Base-by-base conservation (phyloP, 2,888 invertebrate genomes). In the Dicyrtoma fusca region DNA sequence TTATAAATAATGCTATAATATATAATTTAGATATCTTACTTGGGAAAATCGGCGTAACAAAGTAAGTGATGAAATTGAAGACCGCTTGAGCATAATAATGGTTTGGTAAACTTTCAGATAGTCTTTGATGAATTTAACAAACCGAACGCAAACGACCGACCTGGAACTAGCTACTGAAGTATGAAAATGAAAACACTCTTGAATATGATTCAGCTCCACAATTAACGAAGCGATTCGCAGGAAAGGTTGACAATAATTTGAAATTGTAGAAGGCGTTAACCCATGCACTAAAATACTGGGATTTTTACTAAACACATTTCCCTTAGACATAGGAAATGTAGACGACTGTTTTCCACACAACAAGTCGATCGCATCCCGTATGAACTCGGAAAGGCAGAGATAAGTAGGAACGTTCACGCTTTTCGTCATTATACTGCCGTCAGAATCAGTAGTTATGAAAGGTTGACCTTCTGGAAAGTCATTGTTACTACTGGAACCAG, bases 71-170 rank as follows among this genome's bases (percentile, higher is more conserved):
- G 19, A 23, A 42, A 80, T 74, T 5, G 69, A 68, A 1, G 64
- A 3, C 6, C 74, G 66, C 25, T 76, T 77, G 3, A 80, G 23
- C 79, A 80, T 78, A 23, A 80, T 45, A 11, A 73, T 68, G 8
- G 77, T 78, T 25, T 79, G 73, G 59, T 77, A 79, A 11, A 77
- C 53, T 47, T 75, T 75, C 13, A 80, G 53, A 59, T 77, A 80
- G 21, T 79, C 75, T 10, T 74, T 70, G 19, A 76, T 72, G 69
- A 76, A 79, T 17, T 75, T 74, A 10, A 76, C 34, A 68, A 77
- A 77, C 0, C 75, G 55, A 1, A 65, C 69, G 19, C 69, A 74
- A 10, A 79, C 75, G n/a, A 65, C 45, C 13, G 53, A 71, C 1
- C 21, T 14, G 2, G 26, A 11, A 10, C n/a, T n/a, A 14, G 11